These are phyloP conservation scores for Gorsachius magnificus DNA, from an alignment of 2,797 vertebrate species.

Conservation along the genomic window DNA sequence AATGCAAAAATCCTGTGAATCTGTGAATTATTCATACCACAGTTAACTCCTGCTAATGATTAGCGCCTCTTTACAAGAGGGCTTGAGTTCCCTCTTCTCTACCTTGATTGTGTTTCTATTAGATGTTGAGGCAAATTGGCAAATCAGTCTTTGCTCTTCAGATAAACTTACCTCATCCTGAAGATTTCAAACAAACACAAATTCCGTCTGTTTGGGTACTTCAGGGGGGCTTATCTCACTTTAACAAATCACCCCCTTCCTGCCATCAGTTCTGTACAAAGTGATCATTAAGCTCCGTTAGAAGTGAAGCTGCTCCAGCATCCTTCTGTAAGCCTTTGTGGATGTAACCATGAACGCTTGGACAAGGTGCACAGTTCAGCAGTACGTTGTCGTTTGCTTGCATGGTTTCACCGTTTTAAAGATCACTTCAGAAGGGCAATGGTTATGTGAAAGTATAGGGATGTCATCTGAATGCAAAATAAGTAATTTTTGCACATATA, in stretches of 20 bases:
- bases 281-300: neutral
- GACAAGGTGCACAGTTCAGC: neutral
- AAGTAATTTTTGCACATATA: neutral
- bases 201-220: neutral
- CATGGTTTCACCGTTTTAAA: neutral
- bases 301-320: neutral
- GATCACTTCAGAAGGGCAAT: neutral
- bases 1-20: neutral
- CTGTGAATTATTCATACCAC: conserved; percentile 1
- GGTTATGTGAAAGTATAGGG: neutral
- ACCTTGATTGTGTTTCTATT: neutral
- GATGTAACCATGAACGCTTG: neutral
- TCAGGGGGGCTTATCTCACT: neutral
- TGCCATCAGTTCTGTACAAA: neutral
- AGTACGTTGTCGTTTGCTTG: neutral
- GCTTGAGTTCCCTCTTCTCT: neutral
- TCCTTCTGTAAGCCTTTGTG: neutral
- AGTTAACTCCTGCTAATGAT: neutral
- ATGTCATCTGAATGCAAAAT: neutral
- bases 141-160: neutral
- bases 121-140: neutral
- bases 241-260: neutral
- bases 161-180: neutral
- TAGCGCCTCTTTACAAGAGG: neutral
- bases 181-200: neutral